Evolutionary conservation across 64 coral and sea anemone species (phyloP).

Genomic region (Actinia equina): DNA sequence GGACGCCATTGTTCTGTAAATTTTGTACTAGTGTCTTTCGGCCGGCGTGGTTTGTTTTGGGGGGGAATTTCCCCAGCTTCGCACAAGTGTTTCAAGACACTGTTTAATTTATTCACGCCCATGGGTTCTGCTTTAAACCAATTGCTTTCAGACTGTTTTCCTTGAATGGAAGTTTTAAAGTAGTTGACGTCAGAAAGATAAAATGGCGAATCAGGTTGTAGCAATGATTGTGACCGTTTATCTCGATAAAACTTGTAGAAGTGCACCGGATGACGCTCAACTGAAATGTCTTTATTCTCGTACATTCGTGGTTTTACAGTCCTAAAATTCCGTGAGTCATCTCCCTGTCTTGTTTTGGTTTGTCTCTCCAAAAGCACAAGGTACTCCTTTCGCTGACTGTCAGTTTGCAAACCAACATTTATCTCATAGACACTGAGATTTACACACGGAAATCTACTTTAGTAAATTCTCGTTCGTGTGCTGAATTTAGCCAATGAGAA

Average conservation of each 20-base stretch:
- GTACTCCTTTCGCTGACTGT: neutral
- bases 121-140: constrained; percentile 37
- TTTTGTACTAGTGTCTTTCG: constrained; percentile 23
- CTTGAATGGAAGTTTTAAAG: neutral
- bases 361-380: neutral
- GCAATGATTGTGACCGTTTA: constrained; percentile 6
- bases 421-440: too few relatives aligned
- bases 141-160: neutral
- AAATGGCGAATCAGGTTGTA: neutral
- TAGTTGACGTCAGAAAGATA: constrained; percentile 30
- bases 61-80: too few relatives aligned
- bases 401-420: too few relatives aligned
- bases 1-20: neutral
- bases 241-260: neutral
- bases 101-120: too few relatives aligned
- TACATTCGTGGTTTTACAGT: constrained; percentile 43
- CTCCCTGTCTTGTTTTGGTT: constrained; percentile 6
- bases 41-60: constrained; percentile 12
- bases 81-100: too few relatives aligned
- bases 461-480: too few relatives aligned
- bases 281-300: neutral
- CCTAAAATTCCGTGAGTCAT: constrained; percentile 11
- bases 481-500: too few relatives aligned
- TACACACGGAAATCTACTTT: too few relatives aligned
- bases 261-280: neutral